Percentiles rank a stretch among this genome's conserved stretches.
Evolutionary conservation across 1,140 invertebrate species (phyloP).

Genomic region (Rhopalosiphum padi): DNA sequence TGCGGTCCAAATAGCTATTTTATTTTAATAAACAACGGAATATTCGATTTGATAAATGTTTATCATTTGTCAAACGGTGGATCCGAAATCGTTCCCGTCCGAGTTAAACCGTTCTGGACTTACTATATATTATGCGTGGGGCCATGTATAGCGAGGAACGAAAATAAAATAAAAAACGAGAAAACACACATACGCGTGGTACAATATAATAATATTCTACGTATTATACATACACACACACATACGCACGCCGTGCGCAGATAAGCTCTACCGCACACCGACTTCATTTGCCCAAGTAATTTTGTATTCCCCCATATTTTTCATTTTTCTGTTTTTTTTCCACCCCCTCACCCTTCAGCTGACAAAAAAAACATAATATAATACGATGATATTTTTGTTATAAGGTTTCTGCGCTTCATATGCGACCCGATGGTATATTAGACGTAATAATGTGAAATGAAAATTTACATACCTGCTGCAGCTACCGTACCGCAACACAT

Average conservation of each 20-base stretch:
- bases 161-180: neutral
- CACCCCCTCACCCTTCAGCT: neutral
- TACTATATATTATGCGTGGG: neutral
- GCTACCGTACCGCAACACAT: neutral
- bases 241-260: neutral
- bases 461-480: constrained; percentile 56
- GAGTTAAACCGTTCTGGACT: constrained; percentile 47
- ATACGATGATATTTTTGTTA: constrained; percentile 55
- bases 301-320: constrained; percentile 56
- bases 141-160: neutral
- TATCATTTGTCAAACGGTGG: constrained; percentile 50
- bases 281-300: constrained; percentile 54
- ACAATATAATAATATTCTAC: neutral
- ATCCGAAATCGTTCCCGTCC: constrained; percentile 50
- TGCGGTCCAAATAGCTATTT: constrained; percentile 55
- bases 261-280: constrained; percentile 56
- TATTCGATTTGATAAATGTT: constrained; percentile 55
- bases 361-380: neutral
- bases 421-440: constrained; percentile 33
- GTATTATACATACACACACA: neutral
- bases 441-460: constrained; percentile 48
- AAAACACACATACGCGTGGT: constrained; percentile 1
- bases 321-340: constrained; percentile 47
- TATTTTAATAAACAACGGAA: constrained; percentile 57
- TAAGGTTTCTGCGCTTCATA: constrained; percentile 43